Base-by-base conservation (phyloP, 2,113 vertebrate species). In the Bagarius yarrelli region DNA sequence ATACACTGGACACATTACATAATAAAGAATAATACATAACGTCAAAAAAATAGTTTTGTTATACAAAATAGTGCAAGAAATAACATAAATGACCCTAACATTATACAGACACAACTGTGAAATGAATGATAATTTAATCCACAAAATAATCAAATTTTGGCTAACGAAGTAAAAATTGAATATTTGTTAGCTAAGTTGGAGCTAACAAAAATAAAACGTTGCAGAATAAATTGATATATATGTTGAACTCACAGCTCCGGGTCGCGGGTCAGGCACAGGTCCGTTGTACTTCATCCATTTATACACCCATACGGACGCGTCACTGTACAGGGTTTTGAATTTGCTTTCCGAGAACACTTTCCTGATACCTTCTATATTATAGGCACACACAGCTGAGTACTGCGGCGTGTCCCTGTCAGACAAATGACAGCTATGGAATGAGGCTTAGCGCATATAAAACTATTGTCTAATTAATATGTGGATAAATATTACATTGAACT, bases 161-260 rank as follows among this genome's bases (percentile, higher is more conserved):
- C n/a, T n/a, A n/a, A n/a, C n/a, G n/a, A n/a, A n/a, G n/a, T n/a
- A n/a, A n/a, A n/a, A n/a, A n/a, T n/a, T n/a, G n/a, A n/a, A n/a
- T n/a, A n/a, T n/a, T n/a, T n/a, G n/a, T n/a, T n/a, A n/a, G n/a
- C n/a, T n/a, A n/a, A n/a, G n/a, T n/a, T n/a, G n/a, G n/a, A n/a
- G n/a, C n/a, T n/a, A n/a, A n/a, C n/a, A n/a, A n/a, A n/a, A n/a
- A n/a, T n/a, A n/a, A n/a, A n/a, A n/a, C n/a, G 13, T 50, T 50
- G 13, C 13, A 8, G 5, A 50, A 13, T 50, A 8, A 13, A 50
- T 57, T 12, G 64, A n/a, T n/a, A 79, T 36, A 55, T 82, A 79
- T 52, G 70, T 3, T 47, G 69, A 82, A 93, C 94, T 95, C 90
- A 95, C 94, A 85, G 92, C 91, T 91, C 92, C 94, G 0, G 94